Evolutionary conservation across 2,113 vertebrate genomes (phyloP), one percentile per base, ranked within the genome.

Genomic region (Boleophthalmus pectinirostris): DNA sequence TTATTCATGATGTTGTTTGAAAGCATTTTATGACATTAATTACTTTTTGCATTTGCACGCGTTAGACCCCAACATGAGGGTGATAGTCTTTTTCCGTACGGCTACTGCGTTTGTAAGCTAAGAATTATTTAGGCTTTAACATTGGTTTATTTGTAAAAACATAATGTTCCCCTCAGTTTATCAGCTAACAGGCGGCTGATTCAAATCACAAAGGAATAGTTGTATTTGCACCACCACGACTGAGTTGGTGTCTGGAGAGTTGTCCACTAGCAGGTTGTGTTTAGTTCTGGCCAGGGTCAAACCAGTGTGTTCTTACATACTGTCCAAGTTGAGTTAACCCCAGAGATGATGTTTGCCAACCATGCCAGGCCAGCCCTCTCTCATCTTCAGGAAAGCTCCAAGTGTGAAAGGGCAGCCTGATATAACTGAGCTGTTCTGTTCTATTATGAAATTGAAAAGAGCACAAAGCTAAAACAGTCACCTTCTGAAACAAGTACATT

Each of bases 331-430:
- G 70, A 70, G 35, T 67, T 78, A 74, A 68, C 70, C 72, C 46
- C 66, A 29, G 13, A 14, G 29, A 63, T 63, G 60, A 8, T 60
- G 23, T 20, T 13, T 53, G 38, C 38, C 63, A 1, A 21, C 66
- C 70, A 53, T 23, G 49, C 14, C 3, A 53, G 18, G 21, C 23
- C 72, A 65, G 49, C 45, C 66, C 45, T 75, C 25, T 38, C 29
- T 64, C 66, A 64, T 68, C 80, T 35, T 68, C 10, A 0, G 64
- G 73, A 71, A 78, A 72, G 63, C 75, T 49, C 69, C 53, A 68
- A 81, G 76, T 79, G 84, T 79, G 74, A 81, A 84, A 75, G 70
- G 79, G 80, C 82, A 70, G 51, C 74, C 51, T 80, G 70, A 73
- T 49, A 53, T 49, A 24, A 67, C 66, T 74, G 58, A 54, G 29